Evolutionary conservation across 2,113 vertebrate species (phyloP).

Genomic region (Pontoporia blainvillei): DNA sequence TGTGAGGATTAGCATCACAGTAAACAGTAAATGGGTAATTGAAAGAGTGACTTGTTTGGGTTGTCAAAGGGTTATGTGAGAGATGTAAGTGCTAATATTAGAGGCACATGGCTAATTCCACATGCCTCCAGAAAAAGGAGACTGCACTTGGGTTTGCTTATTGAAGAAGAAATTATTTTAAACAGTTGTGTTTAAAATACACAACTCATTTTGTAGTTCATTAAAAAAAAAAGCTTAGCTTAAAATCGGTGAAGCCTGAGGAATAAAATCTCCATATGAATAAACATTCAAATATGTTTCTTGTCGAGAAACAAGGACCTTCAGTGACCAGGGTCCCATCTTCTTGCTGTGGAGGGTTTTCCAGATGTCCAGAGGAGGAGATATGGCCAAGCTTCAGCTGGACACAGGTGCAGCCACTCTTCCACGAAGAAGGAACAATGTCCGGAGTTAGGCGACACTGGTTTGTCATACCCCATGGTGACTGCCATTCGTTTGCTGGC

Average conservation of each 20-base stretch:
- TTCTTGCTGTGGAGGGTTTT: background rate
- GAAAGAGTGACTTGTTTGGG: background rate
- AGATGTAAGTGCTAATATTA: background rate
- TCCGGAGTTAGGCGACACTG: background rate
- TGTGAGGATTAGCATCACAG: background rate
- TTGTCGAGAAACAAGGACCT: background rate
- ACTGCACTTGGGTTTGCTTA: background rate
- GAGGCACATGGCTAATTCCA: background rate
- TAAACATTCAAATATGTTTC: background rate
- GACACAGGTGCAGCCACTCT: background rate
- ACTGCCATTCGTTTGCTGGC: slow-evolving; percentile 34
- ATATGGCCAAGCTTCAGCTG: background rate
- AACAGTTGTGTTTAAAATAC: background rate
- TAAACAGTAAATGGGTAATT: background rate
- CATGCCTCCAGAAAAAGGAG: background rate
- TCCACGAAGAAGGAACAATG: background rate
- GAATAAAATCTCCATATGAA: background rate
- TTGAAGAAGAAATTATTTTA: slow-evolving; percentile 28
- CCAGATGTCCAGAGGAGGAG: background rate
- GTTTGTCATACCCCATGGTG: background rate
- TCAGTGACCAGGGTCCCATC: background rate
- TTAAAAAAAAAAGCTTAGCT: background rate
- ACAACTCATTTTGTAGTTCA: slow-evolving; percentile 1
- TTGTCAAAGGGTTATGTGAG: background rate
- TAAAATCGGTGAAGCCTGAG: background rate